phyloP scores from a whole-genome alignment of 2,113 vertebrate genomes.

The Istiophorus platypterus region DNA sequence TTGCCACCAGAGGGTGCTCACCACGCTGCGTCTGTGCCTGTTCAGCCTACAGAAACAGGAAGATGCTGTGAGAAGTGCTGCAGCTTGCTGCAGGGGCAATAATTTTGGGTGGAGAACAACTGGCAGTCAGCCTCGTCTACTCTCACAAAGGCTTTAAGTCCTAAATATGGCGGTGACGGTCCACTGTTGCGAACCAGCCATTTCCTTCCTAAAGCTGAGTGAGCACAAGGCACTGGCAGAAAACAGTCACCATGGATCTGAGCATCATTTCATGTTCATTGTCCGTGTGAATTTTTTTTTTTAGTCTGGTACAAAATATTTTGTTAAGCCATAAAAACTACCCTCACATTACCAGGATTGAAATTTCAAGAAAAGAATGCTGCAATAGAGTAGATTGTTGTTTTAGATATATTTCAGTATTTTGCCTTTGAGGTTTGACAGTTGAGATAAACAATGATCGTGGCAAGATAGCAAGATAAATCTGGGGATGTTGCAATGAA shows the following conservation, averaged over 20 bases:
- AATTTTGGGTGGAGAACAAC: conserved; percentile 90
- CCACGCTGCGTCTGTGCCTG: neutral
- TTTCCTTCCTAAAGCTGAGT: conserved; percentile 96
- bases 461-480: neutral
- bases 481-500: too few relatives aligned
- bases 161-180: conserved; percentile 89
- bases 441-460: neutral
- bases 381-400: neutral
- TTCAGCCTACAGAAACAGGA: conserved; percentile 23
- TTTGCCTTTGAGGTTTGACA: conserved; percentile 4
- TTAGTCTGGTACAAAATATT: conserved; percentile 10
- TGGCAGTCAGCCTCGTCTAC: conserved; percentile 87
- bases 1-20: conserved; percentile 67
- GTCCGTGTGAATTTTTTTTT: conserved; percentile 32
- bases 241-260: conserved; percentile 64
- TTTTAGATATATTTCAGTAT: conserved; percentile 2
- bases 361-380: conserved; percentile 11
- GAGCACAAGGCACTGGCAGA: conserved; percentile 85
- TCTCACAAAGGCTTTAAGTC: conserved; percentile 91
- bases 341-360: neutral
- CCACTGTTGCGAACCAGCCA: conserved; percentile 83
- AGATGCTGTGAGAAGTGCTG: conserved; percentile 83
- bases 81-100: conserved; percentile 86
- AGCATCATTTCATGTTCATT: conserved; percentile 59
- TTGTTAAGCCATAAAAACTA: conserved; percentile 25